These are phyloP conservation scores for Andrena trimmerana DNA, from an alignment of 2,888 invertebrate species.

Conservation along the genomic window DNA sequence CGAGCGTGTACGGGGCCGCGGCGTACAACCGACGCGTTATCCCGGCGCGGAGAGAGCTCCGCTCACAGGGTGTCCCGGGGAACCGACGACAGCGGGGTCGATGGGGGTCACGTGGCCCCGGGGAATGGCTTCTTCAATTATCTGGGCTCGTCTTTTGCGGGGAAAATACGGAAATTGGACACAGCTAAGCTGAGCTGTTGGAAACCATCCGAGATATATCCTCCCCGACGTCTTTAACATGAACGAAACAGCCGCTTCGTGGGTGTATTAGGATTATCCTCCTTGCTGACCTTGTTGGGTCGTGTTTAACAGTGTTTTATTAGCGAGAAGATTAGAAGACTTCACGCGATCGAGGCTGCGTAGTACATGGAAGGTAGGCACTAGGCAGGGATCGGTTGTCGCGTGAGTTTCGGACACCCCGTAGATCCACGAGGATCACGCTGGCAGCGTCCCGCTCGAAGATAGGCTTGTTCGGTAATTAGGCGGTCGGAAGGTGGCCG, in stretches of 20 bases:
- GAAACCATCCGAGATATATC: constrained; percentile 1
- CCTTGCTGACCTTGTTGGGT: neutral
- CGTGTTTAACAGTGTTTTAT: neutral
- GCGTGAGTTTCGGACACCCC: constrained; percentile 63
- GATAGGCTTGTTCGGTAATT: constrained; percentile 81
- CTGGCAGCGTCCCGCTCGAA: constrained; percentile 65
- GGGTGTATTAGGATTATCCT: neutral
- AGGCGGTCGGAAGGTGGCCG: constrained; percentile 75
- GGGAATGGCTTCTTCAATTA: constrained; percentile 49
- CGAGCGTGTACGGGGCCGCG: constrained; percentile 55
- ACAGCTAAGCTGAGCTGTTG: neutral
- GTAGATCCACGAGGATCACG: constrained; percentile 59
- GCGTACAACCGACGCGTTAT: constrained; percentile 55
- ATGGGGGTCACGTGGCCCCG: constrained; percentile 47
- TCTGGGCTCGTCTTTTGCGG: constrained; percentile 44
- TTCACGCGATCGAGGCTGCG: neutral
- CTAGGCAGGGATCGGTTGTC: neutral
- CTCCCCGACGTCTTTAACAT: constrained; percentile 2
- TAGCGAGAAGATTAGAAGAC: neutral
- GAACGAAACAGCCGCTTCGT: constrained; percentile 6
- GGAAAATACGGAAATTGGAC: constrained; percentile 52
- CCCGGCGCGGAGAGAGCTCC: constrained; percentile 15
- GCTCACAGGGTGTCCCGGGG: constrained; percentile 65
- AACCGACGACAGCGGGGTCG: constrained; percentile 57
- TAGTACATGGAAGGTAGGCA: neutral